Conservation (phyloP, 1,140 invertebrate genomes). For the Drosophila sechellia region DNA sequence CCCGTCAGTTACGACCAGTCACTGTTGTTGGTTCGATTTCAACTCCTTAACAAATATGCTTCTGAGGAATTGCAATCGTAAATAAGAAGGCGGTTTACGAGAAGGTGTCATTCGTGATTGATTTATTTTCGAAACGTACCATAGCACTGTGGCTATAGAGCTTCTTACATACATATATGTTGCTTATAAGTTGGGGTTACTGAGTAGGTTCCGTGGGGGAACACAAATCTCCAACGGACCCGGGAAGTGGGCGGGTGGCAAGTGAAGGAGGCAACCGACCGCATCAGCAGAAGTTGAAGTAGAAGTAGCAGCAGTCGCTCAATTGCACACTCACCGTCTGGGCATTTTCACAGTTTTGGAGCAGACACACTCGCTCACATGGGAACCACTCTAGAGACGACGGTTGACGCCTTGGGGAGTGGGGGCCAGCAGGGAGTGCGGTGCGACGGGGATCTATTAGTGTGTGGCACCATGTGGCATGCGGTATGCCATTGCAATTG, state of each 20-base stretch:
- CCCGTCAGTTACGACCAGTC: too few species aligned
- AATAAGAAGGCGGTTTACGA: too few species aligned
- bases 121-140: too few species aligned
- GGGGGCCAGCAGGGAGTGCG: neutral
- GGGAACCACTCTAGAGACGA: slow-evolving; percentile 68
- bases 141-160: too few species aligned
- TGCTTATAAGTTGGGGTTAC: too few species aligned
- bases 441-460: slow-evolving; percentile 2
- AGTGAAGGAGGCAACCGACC: slow-evolving; percentile 14
- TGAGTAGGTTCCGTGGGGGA: too few species aligned
- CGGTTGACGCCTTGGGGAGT: slow-evolving; percentile 44
- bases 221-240: slow-evolving; percentile 5
- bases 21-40: too few species aligned
- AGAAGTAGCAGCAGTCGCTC: slow-evolving; percentile 56
- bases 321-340: slow-evolving; percentile 78
- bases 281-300: slow-evolving; percentile 18
- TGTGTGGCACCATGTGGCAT: slow-evolving; percentile 59
- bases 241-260: neutral
- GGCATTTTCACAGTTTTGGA: slow-evolving; percentile 63
- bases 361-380: slow-evolving; percentile 24
- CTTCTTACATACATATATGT: too few species aligned
- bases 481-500: slow-evolving; percentile 67
- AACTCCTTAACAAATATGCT: too few species aligned
- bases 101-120: too few species aligned
- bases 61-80: too few species aligned